Evolutionary conservation across 2,888 invertebrate species (phyloP).

Genomic region (Lagria hirta): DNA sequence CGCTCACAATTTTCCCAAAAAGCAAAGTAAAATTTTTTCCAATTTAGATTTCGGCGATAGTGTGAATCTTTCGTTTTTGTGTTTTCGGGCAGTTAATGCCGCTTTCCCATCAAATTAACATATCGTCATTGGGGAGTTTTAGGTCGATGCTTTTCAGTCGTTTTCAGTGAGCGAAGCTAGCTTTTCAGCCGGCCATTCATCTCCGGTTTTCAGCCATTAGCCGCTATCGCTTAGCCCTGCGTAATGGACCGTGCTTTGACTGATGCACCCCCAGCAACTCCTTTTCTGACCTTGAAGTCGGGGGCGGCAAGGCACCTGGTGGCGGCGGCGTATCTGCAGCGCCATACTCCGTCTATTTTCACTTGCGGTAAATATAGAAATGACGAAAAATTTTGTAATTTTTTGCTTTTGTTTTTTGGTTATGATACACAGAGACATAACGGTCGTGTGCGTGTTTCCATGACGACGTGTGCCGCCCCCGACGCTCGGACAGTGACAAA

Average conservation of each 20-base stretch:
- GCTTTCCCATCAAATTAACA: conserved; percentile 38
- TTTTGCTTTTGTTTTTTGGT: conserved; percentile 15
- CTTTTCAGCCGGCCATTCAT: conserved; percentile 51
- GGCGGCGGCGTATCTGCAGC: neutral
- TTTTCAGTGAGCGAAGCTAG: conserved; percentile 33
- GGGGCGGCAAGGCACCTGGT: conserved; percentile 10
- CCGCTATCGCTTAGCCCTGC: conserved; percentile 52
- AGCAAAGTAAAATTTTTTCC: no score
- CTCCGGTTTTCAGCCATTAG: conserved; percentile 54
- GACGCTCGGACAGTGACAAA: conserved; percentile 54
- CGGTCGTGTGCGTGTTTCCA: conserved; percentile 46
- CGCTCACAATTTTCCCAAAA: no score
- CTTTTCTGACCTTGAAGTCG: conserved; percentile 8
- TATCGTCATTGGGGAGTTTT: conserved; percentile 37
- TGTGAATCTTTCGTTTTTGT: conserved; percentile 20
- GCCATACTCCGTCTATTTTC: no score
- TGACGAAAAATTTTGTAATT: no score
- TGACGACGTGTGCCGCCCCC: conserved; percentile 51
- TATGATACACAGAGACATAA: conserved; percentile 33
- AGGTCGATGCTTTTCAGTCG: conserved; percentile 31
- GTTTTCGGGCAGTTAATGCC: conserved; percentile 22
- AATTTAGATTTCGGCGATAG: no score
- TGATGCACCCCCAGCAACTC: conserved; percentile 34
- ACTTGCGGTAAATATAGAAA: no score
- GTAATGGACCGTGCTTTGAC: conserved; percentile 49